A percentile compares a stretch with the other conserved stretches of the same genome.
Evolutionary conservation across 2,113 vertebrate genomes (phyloP).

Genomic region (Leucopsar rothschildi): DNA sequence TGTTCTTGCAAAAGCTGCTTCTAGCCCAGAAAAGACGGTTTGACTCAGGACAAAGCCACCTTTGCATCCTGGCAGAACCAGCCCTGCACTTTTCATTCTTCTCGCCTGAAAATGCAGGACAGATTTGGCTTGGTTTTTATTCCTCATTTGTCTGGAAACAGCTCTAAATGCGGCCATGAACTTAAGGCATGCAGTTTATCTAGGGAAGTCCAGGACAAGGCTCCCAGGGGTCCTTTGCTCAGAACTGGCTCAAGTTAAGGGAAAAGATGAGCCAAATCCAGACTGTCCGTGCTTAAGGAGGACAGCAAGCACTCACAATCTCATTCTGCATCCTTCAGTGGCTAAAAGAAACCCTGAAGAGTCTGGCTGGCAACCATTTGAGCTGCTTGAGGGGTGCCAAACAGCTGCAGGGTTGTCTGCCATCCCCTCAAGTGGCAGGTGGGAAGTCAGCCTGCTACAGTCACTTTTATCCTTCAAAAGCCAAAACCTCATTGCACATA

Average conservation of each 20-base stretch:
- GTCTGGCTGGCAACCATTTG: not conserved
- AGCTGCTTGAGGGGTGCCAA: slow-evolving; percentile 26
- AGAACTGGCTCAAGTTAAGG: slow-evolving; percentile 19
- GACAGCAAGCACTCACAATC: not conserved
- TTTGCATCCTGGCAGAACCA: not conserved
- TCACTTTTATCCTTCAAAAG: slow-evolving; percentile 8
- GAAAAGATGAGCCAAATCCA: slow-evolving; percentile 53
- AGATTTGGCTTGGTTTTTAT: not conserved
- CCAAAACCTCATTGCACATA: not conserved
- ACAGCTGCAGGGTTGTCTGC: slow-evolving; percentile 57
- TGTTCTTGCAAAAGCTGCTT: not conserved
- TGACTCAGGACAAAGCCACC: not conserved
- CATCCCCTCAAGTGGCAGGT: slow-evolving; percentile 41
- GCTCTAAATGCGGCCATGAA: slow-evolving; percentile 16
- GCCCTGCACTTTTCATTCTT: not conserved
- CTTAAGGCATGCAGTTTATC: slow-evolving; percentile 8
- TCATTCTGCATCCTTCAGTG: not conserved
- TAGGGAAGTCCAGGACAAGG: slow-evolving; percentile 6
- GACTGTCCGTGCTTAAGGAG: not conserved
- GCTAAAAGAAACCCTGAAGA: not conserved
- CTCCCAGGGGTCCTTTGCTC: slow-evolving; percentile 24
- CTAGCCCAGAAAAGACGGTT: not conserved
- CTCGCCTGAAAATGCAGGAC: not conserved
- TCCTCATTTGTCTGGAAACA: slow-evolving; percentile 27
- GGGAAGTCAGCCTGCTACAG: slow-evolving; percentile 14